Evolutionary conservation across 2,113 vertebrate genomes (phyloP).

Genomic region (Eleginops maclovinus): DNA sequence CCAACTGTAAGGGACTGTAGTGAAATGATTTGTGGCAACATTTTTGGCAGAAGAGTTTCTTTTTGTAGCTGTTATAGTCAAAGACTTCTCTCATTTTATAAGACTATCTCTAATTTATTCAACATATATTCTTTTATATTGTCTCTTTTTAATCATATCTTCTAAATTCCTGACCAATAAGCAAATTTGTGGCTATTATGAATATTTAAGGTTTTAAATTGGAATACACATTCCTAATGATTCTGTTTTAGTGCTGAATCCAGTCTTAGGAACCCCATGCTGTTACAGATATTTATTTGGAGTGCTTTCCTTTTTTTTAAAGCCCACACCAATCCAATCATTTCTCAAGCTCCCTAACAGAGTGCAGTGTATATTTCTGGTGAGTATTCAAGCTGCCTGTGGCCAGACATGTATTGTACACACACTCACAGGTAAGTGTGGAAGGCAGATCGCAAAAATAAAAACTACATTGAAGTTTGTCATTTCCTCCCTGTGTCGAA

Average conservation of each 20-base stretch:
- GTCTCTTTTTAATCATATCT: not conserved
- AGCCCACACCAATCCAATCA: not conserved
- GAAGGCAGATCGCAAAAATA: constrained; percentile 6
- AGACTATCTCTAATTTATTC: not conserved
- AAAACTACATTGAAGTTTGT: constrained; percentile 47
- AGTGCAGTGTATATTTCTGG: not conserved
- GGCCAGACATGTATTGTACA: constrained; percentile 1
- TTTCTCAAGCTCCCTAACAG: constrained; percentile 6
- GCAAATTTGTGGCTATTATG: not conserved
- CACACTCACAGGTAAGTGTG: constrained; percentile 6
- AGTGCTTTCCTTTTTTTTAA: not conserved
- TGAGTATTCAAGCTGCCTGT: constrained; percentile 18
- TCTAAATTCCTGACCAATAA: not conserved
- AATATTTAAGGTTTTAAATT: not conserved
- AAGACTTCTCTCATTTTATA: too few species aligned
- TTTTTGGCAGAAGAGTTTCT: too few species aligned
- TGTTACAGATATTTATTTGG: not conserved
- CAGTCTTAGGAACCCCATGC: not conserved
- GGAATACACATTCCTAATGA: not conserved
- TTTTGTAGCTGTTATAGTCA: not conserved
- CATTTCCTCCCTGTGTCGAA: constrained; percentile 38
- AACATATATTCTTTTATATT: not conserved
- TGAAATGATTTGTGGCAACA: not conserved
- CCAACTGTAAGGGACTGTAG: not conserved
- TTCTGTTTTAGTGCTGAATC: not conserved